Evolutionary conservation across 1,140 invertebrate species (phyloP), one percentile per base, ranked within the genome.

Genomic region (Tetramorium alpestre): DNA sequence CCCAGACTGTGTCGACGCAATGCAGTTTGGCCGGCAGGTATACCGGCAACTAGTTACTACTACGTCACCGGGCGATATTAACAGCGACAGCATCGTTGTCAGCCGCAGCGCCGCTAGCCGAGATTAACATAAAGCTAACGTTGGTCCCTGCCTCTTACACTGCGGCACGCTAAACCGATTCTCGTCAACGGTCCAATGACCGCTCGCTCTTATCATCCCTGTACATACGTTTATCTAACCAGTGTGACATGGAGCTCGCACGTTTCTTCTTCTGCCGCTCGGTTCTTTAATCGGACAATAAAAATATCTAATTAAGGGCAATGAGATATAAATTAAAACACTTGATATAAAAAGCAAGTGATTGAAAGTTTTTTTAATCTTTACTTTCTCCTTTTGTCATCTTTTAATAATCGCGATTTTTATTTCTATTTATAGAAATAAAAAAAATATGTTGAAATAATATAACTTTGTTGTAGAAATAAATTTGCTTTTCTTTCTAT

Each of bases 11-110:
- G 84, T 65, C 77, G 82, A 81, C 90, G 89, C 88, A 81, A 54
- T 70, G 47, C 86, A 85, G 91, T 89, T 90, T 88, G 90, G 89
- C 89, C 89, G 92, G 86, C 91, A 92, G 91, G 88, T 94, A 92
- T 92, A 93, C 92, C 89, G 92, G 91, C 87, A 92, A 92, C 94
- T 93, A 92, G 91, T 93, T 93, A 94, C 94, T 90, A 91, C 92
- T 92, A 92, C 93, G 92, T 94, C 92, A 94, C 93, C 92, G 87
- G 87, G 91, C 92, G 93, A 94, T 94, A 94, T 94, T 94, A 94
- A 94, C 93, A 94, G 93, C 93, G 92, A 91, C 91, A 92, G 92
- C 91, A 93, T 94, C 93, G 92, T 91, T 94, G 94, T 93, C 93
- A 93, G 91, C 93, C 92, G 89, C 94, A 93, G 91, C 89, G 91